phyloP scores from a whole-genome alignment of 1,140 invertebrate genomes.

The Brachionus koreanus region DNA sequence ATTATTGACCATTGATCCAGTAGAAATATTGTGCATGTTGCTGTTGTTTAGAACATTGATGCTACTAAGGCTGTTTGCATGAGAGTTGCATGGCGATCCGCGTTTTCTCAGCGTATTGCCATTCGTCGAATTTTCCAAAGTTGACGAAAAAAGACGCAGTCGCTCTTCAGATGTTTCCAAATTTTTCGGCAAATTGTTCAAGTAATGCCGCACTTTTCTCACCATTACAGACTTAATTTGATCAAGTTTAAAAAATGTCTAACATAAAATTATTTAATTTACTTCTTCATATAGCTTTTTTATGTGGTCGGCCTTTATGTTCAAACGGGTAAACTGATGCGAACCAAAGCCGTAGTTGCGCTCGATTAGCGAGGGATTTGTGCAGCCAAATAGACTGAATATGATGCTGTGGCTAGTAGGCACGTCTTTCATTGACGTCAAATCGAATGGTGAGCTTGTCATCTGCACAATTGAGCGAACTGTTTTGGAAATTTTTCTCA shows the following conservation, averaged over 20 bases:
- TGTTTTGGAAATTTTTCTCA: constrained; percentile 97
- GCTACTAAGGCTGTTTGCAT: constrained; percentile 10
- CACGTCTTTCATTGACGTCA: constrained; percentile 32
- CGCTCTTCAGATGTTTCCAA: constrained; percentile 1
- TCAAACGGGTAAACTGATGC: not conserved
- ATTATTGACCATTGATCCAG: not conserved
- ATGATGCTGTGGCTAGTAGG: constrained; percentile 14
- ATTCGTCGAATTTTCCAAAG: constrained; percentile 24
- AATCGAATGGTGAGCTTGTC: constrained; percentile 76
- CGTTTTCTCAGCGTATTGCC: constrained; percentile 2
- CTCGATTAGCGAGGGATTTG: not conserved
- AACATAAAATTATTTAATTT: not conserved
- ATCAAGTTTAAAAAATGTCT: not conserved
- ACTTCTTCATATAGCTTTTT: constrained; percentile 39
- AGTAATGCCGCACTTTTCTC: constrained; percentile 34
- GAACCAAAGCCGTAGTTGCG: not conserved
- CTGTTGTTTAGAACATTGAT: constrained; percentile 23
- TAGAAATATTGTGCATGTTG: constrained; percentile 35
- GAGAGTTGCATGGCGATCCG: not conserved
- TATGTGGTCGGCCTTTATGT: constrained; percentile 29
- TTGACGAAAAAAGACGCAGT: constrained; percentile 14
- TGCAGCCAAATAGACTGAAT: constrained; percentile 20
- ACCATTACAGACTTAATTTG: constrained; percentile 37
- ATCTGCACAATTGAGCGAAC: constrained; percentile 84
- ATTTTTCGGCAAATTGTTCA: constrained; percentile 32